These are phyloP conservation scores for Tupaia tana DNA, from an alignment of 2,113 vertebrate genomes.

Conservation along the genomic window DNA sequence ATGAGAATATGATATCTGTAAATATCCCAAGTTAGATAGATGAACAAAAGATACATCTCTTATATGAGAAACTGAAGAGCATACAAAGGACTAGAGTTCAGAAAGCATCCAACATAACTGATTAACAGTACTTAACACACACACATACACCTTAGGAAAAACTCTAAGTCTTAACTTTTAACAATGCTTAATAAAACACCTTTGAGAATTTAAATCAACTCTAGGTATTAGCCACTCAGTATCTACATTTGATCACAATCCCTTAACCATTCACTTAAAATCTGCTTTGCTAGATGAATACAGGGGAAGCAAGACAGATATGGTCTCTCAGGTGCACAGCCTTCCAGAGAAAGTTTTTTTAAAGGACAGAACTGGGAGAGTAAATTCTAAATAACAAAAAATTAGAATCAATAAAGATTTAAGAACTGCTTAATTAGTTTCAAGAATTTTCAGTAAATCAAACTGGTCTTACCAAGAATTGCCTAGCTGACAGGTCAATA, in stretches of 20 bases:
- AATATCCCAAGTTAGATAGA: conserved; percentile 13
- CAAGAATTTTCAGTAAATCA: neutral
- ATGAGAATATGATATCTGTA: conserved; percentile 24
- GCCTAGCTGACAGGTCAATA: neutral
- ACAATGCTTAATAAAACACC: neutral
- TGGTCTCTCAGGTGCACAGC: neutral
- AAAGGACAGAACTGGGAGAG: neutral
- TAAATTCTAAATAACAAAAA: conserved; percentile 19
- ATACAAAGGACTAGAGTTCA: conserved; percentile 16
- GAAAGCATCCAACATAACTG: conserved; percentile 33
- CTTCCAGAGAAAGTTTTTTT: neutral
- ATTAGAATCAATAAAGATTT: neutral
- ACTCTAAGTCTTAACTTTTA: neutral
- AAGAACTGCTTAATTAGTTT: conserved; percentile 31
- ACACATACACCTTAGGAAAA: neutral
- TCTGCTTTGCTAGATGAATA: neutral
- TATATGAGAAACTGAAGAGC: neutral
- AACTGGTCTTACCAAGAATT: neutral
- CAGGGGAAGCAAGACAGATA: neutral
- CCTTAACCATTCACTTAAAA: neutral
- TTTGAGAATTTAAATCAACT: conserved; percentile 16
- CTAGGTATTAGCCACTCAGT: neutral
- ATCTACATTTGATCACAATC: neutral
- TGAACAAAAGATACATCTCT: conserved; percentile 48
- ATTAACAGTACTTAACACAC: neutral